Evolutionary conservation across 2,113 vertebrate species (phyloP).

Genomic region (Prolemur simus): DNA sequence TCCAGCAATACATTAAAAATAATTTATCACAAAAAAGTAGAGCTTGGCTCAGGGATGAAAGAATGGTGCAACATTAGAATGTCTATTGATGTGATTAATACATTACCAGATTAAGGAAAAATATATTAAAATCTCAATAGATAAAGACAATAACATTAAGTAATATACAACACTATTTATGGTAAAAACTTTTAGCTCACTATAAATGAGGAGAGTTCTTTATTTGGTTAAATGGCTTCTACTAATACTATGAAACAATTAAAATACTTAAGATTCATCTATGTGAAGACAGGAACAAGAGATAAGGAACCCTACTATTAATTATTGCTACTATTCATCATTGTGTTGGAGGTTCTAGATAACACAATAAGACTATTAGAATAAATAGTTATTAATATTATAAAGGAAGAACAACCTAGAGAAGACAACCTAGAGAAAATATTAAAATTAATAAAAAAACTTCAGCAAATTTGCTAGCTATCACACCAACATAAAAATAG

Average conservation of each 20-base stretch:
- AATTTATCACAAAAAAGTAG: not conserved
- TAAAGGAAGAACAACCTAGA: not conserved
- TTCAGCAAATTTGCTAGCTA: not conserved
- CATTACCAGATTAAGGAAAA: not conserved
- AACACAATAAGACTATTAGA: not conserved
- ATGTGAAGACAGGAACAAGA: not conserved
- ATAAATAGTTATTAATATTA: not conserved
- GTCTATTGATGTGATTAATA: not conserved
- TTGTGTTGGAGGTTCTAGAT: not conserved
- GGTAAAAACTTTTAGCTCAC: not conserved
- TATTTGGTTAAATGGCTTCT: not conserved
- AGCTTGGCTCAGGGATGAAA: not conserved
- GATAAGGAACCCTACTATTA: not conserved
- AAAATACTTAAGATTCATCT: not conserved
- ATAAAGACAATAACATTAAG: not conserved
- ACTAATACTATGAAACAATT: not conserved
- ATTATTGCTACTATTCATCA: not conserved
- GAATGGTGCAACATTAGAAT: not conserved
- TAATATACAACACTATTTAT: not conserved
- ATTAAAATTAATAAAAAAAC: not conserved
- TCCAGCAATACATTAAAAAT: not conserved
- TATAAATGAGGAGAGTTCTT: not conserved
- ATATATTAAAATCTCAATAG: not conserved
- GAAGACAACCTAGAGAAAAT: not conserved
- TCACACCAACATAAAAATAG: not conserved